Conservation (phyloP, 2,888 invertebrate species). For the Drosophila borealis region DNA sequence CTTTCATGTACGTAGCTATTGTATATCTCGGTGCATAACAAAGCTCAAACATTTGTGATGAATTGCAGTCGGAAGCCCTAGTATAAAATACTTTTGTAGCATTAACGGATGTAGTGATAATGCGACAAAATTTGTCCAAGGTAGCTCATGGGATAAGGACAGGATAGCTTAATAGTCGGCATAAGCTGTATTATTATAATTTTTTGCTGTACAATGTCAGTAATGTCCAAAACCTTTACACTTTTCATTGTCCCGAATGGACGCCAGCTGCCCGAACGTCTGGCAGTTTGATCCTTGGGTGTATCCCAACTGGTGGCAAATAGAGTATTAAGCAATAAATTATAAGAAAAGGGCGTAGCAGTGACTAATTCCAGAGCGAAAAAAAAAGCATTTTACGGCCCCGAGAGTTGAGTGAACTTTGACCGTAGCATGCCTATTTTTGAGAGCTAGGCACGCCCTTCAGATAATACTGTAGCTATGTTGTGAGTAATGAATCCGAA, state of each 20-base stretch:
- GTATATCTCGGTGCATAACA: too few relatives aligned
- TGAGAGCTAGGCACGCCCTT: conserved; percentile 21
- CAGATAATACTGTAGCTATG: conserved; percentile 7
- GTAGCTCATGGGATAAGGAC: neutral
- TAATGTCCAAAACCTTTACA: conserved; percentile 26
- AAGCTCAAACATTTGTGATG: too few relatives aligned
- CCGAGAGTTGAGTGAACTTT: conserved; percentile 39
- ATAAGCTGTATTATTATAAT: too few relatives aligned
- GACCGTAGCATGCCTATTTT: conserved; percentile 18
- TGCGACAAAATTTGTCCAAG: too few relatives aligned
- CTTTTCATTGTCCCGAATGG: conserved; percentile 5
- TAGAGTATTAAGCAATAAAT: conserved; percentile 73
- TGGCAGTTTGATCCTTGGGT: conserved; percentile 25
- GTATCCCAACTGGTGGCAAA: conserved; percentile 40
- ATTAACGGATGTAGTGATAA: too few relatives aligned
- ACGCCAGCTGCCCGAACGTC: neutral
- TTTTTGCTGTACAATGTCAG: conserved; percentile 1
- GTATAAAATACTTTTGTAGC: too few relatives aligned
- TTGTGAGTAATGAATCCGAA: conserved; percentile 34
- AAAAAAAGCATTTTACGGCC: conserved; percentile 18
- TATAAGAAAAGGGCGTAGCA: conserved; percentile 62
- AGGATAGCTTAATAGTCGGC: conserved; percentile 8
- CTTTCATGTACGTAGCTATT: too few relatives aligned
- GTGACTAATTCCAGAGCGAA: conserved; percentile 56
- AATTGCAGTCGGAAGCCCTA: too few relatives aligned